A percentile compares a stretch with the other conserved stretches of the same genome.
Conservation (phyloP, 2,113 vertebrate species). For the Elachura formosa region DNA sequence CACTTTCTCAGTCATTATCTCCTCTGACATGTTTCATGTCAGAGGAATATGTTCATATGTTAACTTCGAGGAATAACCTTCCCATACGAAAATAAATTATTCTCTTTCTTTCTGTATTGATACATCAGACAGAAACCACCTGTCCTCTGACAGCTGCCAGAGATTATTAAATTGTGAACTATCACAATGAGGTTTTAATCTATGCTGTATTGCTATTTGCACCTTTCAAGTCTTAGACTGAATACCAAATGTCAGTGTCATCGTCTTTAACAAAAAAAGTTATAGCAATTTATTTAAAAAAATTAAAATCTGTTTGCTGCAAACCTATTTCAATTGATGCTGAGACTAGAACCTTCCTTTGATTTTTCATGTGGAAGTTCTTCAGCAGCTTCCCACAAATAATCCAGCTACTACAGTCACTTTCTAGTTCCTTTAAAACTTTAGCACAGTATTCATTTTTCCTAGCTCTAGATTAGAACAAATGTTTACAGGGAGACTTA, state of each 20-base stretch:
- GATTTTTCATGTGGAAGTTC: background rate
- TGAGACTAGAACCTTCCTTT: background rate
- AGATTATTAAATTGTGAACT: background rate
- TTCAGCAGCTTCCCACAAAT: background rate
- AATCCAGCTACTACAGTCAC: background rate
- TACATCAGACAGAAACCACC: background rate
- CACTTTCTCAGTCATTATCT: background rate
- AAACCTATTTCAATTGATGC: background rate
- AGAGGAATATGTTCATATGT: too few relatives aligned
- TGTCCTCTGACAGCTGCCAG: background rate
- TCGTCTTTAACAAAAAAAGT: background rate
- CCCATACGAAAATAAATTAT: background rate
- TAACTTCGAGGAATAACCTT: background rate
- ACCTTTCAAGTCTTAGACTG: background rate
- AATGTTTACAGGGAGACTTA: background rate
- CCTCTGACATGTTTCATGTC: background rate
- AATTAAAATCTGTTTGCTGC: background rate
- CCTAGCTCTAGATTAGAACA: background rate
- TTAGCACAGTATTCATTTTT: background rate
- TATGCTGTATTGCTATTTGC: background rate
- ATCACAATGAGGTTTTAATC: background rate
- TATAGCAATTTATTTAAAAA: background rate
- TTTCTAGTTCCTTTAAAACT: background rate
- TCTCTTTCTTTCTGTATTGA: background rate
- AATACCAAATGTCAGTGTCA: background rate